Evolutionary conservation across 2,888 invertebrate species (phyloP), one percentile per base, ranked within the genome.

Genomic region (Fragum fragum): DNA sequence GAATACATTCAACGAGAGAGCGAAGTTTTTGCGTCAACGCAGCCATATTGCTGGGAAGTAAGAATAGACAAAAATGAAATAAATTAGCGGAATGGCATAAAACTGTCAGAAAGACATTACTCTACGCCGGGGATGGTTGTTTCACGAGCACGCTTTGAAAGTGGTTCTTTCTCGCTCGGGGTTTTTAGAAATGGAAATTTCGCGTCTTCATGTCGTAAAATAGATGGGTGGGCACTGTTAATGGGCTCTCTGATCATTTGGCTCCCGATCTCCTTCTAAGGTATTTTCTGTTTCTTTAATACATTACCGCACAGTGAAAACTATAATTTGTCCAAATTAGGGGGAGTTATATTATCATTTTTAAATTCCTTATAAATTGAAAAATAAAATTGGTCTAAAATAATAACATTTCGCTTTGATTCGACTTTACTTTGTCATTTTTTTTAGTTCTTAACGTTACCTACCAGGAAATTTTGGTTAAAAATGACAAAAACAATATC

Each of bases 71-170:
- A 66, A 66, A 66, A 42, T 42, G 66, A 83, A 79, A 83, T 83
- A 83, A 83, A 83, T 83, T 77, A 79, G 69, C 74, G 73, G 61
- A 75, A 69, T 79, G 74, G 53, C 79, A 83, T 83, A 73, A 83
- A 83, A 72, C 74, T 79, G 83, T 83, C 83, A 83, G 71, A 79
- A 79, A 79, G 76, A 74, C 83, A 83, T 83, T 83, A 83, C 57
- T 61, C 42, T 47, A 39, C 79, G 36, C 76, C 76, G 66, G 42
- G 14, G 66, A 66, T 66, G 66, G 16, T 42, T 36, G 66, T 66
- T 79, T 76, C 36, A 28, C 73, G 66, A 61, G 57, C 70, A 73
- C 72, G 73, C 73, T 47, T 79, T 73, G 52, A 73, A 73, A 73
- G 42, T 23, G 59, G 32, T 61, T 47, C 42, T 26, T 47, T 57